Evolutionary conservation across 2,888 invertebrate genomes (phyloP), one percentile per base, ranked within the genome.

Genomic region (Leptopilina drosophilae): DNA sequence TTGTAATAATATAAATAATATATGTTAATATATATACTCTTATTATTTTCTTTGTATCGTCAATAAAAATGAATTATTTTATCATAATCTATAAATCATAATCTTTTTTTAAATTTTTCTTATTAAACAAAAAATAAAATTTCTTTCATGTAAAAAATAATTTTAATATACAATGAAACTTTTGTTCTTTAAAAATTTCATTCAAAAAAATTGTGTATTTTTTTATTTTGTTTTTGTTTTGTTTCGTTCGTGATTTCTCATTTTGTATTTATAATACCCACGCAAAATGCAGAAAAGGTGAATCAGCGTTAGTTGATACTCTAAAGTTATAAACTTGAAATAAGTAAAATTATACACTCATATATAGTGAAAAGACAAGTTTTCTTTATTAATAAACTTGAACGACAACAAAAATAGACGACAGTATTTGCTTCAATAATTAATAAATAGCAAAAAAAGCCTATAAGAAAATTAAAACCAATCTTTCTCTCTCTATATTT

Each of bases 351-450:
- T 33, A 33, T 33, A 33, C 33, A 33, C 33, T 33, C 33, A 49
- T 49, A 49, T 11, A 49, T 12, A 33, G 33, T 53, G n/a, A 53
- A 73, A 73, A 26, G 53, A 5, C 14, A 8, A 42, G 42, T 42
- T 15, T 33, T 14, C 5, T 26, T 26, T 56, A n/a, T 53, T n/a
- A 9, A 73, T 56, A 14, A 53, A 9, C 20, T 33, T 14, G 14
- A 73, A 56, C 56, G 42, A 42, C 42, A 42, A 42, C n/a, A 56
- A 73, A 69, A 73, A 73, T 33, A 56, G 53, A 56, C 33, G 33
- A 33, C 46, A n/a, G 11, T 7, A 5, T 26, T 56, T 33, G 33
- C 33, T 33, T 26, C 56, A 14, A 26, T 49, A n/a, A 20, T 14
- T 33, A n/a, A 33, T 33, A 33, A 33, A 33, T 33, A n/a, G 15